Base-by-base conservation (phyloP, 2,888 invertebrate genomes). In the Stictocephala bisonia region DNA sequence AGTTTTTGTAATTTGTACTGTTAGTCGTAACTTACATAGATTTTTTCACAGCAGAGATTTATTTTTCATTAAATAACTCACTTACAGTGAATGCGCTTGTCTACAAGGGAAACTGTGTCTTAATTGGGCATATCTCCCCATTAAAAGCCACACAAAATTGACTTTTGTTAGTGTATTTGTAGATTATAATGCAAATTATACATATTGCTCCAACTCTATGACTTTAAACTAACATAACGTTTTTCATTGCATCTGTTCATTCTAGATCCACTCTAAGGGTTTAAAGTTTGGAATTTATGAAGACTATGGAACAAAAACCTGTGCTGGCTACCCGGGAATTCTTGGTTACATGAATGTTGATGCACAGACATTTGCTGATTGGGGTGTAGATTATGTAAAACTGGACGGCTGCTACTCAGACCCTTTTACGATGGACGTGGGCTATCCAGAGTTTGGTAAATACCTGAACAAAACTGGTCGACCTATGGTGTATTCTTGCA, bases 341-440 rank as follows among this genome's bases (percentile, higher is more conserved):
- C 83, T 89, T 7, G 88, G 88, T 2, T 85, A 90, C 80, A 86
- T 92, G 79, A 85, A 89, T 80, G 79, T 84, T 1, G 94, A 95
- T 81, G 91, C 93, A 0, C 83, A 90, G 74, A 91, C 91, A 0
- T 92, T 94, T 81, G 93, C 91, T 0, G 88, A 89, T 22, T 95
- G 94, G 94, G 90, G 86, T 9, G 90, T 93, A 0, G 95, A 95
- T 82, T 93, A 93, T 81, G 85, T 95, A 53, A 94, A 95, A 84
- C 84, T 94, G 44, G 95, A 95, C 80, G 94, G 93, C 0, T 95
- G 95, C 82, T 88, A 92, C 81, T n/a, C 73, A 26, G 69, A 73
- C 15, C 56, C 69, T 3, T 15, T 13, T n/a, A 60, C 58, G 24
- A 69, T 69, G 69, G 73, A 73, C 20, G 11, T 18, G 27, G 72